Conservation (phyloP, 53 echinoderm and acorn worm species). For the Luidia sarsii region DNA sequence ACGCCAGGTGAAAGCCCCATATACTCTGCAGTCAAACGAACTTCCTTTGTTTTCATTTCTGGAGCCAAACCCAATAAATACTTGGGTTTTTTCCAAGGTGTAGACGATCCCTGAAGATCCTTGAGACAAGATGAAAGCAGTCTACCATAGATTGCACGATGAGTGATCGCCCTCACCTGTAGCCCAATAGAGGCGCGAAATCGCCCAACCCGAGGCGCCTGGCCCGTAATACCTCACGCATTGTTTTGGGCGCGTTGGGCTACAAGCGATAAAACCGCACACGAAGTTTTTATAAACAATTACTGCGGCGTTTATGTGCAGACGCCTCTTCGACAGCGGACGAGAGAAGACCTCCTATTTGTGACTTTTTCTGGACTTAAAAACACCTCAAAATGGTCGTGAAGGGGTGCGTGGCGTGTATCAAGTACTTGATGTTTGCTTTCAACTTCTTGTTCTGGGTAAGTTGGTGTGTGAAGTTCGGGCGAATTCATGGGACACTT, state of each 20-base stretch:
- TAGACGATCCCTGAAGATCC: constrained; percentile 14
- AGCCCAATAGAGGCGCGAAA: too few species aligned
- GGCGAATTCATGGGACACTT: too few species aligned
- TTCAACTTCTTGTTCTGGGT: constrained; percentile 98
- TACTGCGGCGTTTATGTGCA: too few species aligned
- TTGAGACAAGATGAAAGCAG: too few species aligned
- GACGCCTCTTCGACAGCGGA: too few species aligned
- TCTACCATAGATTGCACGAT: constrained; percentile 3
- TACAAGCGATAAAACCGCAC: neutral
- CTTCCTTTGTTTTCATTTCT: neutral
- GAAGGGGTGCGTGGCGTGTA: constrained; percentile 75
- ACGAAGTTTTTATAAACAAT: too few species aligned
- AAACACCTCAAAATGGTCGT: constrained; percentile 24
- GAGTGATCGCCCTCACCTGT: too few species aligned
- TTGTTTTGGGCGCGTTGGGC: constrained; percentile 17
- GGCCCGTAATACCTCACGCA: neutral
- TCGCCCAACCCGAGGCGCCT: too few species aligned
- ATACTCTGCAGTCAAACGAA: neutral
- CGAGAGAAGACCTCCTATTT: too few species aligned
- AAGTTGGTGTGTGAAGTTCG: too few species aligned
- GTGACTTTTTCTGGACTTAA: too few species aligned
- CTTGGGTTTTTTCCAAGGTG: neutral
- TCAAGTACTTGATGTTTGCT: constrained; percentile 94
- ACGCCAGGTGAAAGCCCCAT: too few species aligned
- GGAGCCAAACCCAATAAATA: neutral